Conservation (phyloP, 2,888 invertebrate genomes). For the Mantis religiosa region DNA sequence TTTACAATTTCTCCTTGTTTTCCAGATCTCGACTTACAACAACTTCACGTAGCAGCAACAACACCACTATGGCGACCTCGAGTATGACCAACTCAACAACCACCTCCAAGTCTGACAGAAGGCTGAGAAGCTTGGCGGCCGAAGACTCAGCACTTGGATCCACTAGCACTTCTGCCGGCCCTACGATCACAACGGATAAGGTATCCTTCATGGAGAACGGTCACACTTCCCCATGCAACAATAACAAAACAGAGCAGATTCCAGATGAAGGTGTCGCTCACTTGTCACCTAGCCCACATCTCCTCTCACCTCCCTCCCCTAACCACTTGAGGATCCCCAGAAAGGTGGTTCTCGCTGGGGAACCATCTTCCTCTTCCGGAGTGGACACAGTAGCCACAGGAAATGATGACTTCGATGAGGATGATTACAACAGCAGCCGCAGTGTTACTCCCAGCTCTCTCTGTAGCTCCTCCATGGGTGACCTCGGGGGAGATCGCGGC, state of each 20-base stretch:
- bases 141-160: conserved; percentile 57
- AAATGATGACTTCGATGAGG: conserved; percentile 39
- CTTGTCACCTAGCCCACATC: conserved; percentile 30
- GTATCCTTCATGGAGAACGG: conserved; percentile 47
- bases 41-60: conserved; percentile 19
- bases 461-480: conserved; percentile 34
- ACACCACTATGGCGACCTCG: neutral
- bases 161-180: conserved; percentile 42
- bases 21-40: neutral
- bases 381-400: conserved; percentile 31
- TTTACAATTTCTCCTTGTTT: neutral
- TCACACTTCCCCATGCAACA: conserved; percentile 39
- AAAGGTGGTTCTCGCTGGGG: conserved; percentile 33
- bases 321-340: conserved; percentile 29
- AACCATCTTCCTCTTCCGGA: conserved; percentile 54
- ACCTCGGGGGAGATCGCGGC: neutral
- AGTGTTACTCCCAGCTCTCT: conserved; percentile 49
- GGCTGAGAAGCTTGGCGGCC: conserved; percentile 29
- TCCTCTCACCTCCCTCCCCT: conserved; percentile 31
- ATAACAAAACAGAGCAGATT: neutral
- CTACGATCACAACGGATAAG: conserved; percentile 29
- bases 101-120: neutral
- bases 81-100: conserved; percentile 15
- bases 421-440: conserved; percentile 38
- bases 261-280: conserved; percentile 7